Evolutionary conservation across 2,113 vertebrate species (phyloP).

Genomic region (Platichthys flesus): DNA sequence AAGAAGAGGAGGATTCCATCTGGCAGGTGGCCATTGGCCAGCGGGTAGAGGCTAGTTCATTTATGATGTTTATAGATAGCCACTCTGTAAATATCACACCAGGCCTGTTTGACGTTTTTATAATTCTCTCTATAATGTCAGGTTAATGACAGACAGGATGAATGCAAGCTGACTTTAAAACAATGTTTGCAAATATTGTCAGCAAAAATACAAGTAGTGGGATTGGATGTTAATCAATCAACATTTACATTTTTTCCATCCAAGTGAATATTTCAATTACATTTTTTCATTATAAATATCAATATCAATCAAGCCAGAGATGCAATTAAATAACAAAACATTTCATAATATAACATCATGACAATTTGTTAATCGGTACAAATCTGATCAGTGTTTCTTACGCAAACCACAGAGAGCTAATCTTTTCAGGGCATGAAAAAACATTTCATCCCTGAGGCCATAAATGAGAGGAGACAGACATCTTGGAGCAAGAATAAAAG

Average conservation of each 20-base stretch:
- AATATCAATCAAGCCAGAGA: not conserved
- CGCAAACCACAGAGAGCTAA: not conserved
- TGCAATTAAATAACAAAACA: not conserved
- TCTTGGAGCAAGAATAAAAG: slow-evolving; percentile 36
- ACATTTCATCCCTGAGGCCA: slow-evolving; percentile 60
- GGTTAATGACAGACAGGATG: slow-evolving; percentile 75
- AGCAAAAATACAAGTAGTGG: too few relatives aligned
- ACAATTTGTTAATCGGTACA: not conserved
- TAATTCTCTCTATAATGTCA: slow-evolving; percentile 40
- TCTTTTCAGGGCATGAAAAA: slow-evolving; percentile 41
- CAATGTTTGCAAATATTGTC: too few relatives aligned
- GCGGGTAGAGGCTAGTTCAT: slow-evolving; percentile 74
- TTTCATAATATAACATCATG: not conserved
- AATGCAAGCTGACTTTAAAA: slow-evolving; percentile 50
- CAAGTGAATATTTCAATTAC: too few relatives aligned
- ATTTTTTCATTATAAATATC: too few relatives aligned
- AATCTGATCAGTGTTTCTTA: not conserved
- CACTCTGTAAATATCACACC: not conserved
- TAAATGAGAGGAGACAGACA: slow-evolving; percentile 70
- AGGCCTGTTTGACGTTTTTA: not conserved
- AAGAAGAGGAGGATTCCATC: slow-evolving; percentile 41
- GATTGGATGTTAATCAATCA: too few relatives aligned
- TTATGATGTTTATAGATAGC: not conserved
- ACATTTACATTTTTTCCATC: too few relatives aligned
- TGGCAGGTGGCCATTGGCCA: slow-evolving; percentile 85